Percentiles rank a stretch among this genome's conserved stretches.
phyloP scores from a whole-genome alignment of 1,140 invertebrate genomes.

The Eumaeus atala region DNA sequence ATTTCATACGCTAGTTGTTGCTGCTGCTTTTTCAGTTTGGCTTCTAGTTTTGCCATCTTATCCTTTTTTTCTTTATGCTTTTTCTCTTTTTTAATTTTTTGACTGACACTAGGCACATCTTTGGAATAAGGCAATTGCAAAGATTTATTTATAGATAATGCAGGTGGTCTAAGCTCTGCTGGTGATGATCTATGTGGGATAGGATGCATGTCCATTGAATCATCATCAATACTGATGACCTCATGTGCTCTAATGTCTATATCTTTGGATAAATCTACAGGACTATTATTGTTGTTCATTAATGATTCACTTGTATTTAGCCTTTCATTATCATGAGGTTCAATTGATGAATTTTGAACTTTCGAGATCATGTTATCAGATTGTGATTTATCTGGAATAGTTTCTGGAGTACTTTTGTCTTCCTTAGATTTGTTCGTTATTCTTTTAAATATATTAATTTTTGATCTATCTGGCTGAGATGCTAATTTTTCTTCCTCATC shows the following conservation, averaged over 20 bases:
- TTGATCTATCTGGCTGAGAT: slow-evolving; percentile 86
- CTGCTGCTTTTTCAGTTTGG: slow-evolving; percentile 68
- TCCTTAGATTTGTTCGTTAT: slow-evolving; percentile 85
- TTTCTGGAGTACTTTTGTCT: slow-evolving; percentile 71
- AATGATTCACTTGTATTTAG: slow-evolving; percentile 47
- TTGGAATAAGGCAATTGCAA: slow-evolving; percentile 57
- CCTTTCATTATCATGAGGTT: slow-evolving; percentile 47
- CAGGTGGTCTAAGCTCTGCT: slow-evolving; percentile 35
- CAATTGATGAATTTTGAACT: slow-evolving; percentile 53
- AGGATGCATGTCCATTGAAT: slow-evolving; percentile 54
- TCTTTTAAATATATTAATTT: slow-evolving; percentile 90
- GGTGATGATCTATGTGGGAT: slow-evolving; percentile 30
- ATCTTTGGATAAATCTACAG: slow-evolving; percentile 66
- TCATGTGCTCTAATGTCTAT: slow-evolving; percentile 65
- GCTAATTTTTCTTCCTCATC: slow-evolving; percentile 81
- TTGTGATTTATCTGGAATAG: slow-evolving; percentile 70
- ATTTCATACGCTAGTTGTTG: slow-evolving; percentile 58
- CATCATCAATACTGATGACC: slow-evolving; percentile 67
- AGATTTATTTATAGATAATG: slow-evolving; percentile 58
- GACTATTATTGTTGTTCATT: slow-evolving; percentile 69
- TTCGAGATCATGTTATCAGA: slow-evolving; percentile 67
- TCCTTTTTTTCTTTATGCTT: slow-evolving; percentile 79
- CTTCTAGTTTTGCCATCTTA: slow-evolving; percentile 69
- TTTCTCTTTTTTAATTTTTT: slow-evolving; percentile 78
- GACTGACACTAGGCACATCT: slow-evolving; percentile 61